Evolutionary conservation across 2,888 invertebrate genomes (phyloP), one percentile per base, ranked within the genome.

Genomic region (Macrophya alboannulata): DNA sequence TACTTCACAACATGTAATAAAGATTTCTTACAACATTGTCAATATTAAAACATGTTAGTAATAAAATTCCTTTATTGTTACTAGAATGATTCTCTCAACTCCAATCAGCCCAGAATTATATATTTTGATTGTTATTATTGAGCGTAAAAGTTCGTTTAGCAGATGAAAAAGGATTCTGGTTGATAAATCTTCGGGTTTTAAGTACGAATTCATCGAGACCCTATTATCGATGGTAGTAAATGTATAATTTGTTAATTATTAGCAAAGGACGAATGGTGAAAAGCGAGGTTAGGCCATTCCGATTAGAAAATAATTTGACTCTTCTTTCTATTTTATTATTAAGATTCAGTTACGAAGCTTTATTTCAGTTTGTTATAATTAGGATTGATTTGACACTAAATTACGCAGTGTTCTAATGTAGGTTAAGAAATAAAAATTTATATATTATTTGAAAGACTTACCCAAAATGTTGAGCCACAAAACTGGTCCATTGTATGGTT

Each of bases 391-490:
- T 5, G 17, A 68, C 17, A 68, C 15, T 4, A 68, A 17, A 68
- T 31, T 2, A 68, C 1, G 5, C 0, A 45, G 5, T 74, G 72
- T 43, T 74, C 3, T 8, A 12, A 4, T 4, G 4, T 51, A 1
- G 31, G 1, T 77, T n/a, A n/a, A 1, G n/a, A 17, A 9, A 37
- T 37, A 31, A 9, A 62, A 43, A 15, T 55, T 2, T 55, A 0
- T 55, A 0, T n/a, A 21, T 15, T 48, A 25, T 21, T 77, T 59
- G 40, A 45, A 68, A 77, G 40, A 89, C 96, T 96, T 95, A 97
- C 97, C 97, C 97, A 97, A 95, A 97, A 97, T 93, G 94, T 93
- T 85, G 96, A 96, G 89, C 97, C 97, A 93, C 97, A 97, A 95
- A 97, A 97, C 90, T 95, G 94, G 94, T 97, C 97, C 95, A 97